Base-by-base conservation (phyloP, 2,113 vertebrate genomes). In the Amblyopsis rosae region DNA sequence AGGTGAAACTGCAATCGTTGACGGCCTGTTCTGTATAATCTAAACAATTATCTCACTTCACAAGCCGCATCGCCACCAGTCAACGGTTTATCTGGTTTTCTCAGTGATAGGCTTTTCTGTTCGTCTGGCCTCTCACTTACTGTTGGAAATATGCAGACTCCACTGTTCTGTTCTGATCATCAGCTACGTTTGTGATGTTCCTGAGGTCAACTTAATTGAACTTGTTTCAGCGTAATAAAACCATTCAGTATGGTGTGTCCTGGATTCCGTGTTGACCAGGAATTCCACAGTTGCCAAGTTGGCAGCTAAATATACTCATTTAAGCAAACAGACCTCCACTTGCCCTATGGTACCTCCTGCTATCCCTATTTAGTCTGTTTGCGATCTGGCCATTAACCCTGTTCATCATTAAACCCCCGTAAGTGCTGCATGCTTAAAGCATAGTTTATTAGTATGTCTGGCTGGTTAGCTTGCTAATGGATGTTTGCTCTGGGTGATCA, bases 391-490 rank as follows among this genome's bases (percentile, higher is more conserved):
- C 77, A 72, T 84, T 83, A 70, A 60, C 60, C 70, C 35, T 46
- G 73, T 82, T 84, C 72, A 79, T 73, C 80, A 85, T 81, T 86
- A 84, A 86, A 81, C 60, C 67, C 67, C 53, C 1, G n/a, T 60
- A 63, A 80, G 70, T 69, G 72, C 72, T 70, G 11, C 19, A 68
- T 72, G 74, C 70, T 74, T 62, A 58, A 62, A 47, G 61, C 75
- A 11, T 32, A 67, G 63, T 63, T 76, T 75, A 82, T 89, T 72
- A 82, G 77, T 75, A 51, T 83, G 83, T 87, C 82, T 79, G 82
- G 60, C 73, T 87, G 82, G 87, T 90, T 88, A 90, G 82, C 79
- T 70, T 69, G 72, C 83, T 86, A 86, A 91, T 87, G 83, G 57
- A 51, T 88, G 86, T 89, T 88, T 91, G 85, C 83, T 87, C 62